A percentile compares a stretch with the other conserved stretches of the same genome.
phyloP scores from a whole-genome alignment of 2,888 invertebrate species.

The Octodonta nipae region DNA sequence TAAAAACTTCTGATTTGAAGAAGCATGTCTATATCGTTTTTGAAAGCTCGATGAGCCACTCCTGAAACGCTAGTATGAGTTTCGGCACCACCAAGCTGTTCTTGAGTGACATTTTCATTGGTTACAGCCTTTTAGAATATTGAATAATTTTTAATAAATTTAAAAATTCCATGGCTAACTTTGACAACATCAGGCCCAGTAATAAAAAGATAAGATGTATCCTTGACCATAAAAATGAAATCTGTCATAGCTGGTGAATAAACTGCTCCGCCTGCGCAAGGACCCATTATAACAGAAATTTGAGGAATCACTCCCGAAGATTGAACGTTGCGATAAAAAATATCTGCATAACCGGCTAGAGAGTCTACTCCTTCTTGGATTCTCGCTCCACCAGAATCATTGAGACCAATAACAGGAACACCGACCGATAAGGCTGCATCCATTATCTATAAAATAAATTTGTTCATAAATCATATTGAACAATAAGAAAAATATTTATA shows the following conservation, averaged over 20 bases:
- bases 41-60: conserved; percentile 50
- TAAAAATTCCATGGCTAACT: conserved; percentile 25
- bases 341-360: conserved; percentile 54
- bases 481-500: no score
- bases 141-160: no score
- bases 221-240: conserved; percentile 55
- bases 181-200: conserved; percentile 57
- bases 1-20: conserved; percentile 44
- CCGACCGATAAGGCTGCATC: conserved; percentile 51
- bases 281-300: conserved; percentile 55
- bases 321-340: conserved; percentile 51
- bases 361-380: conserved; percentile 59
- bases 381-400: conserved; percentile 55
- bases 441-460: no score
- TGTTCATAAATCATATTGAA: no score
- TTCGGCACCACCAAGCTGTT: conserved; percentile 51
- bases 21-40: conserved; percentile 52
- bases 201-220: conserved; percentile 52
- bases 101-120: conserved; percentile 51
- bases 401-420: conserved; percentile 52
- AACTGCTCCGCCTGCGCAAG: conserved; percentile 55
- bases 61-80: conserved; percentile 49
- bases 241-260: conserved; percentile 56
- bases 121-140: no score
- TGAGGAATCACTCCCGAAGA: conserved; percentile 51